These are phyloP conservation scores for Cololabis saira DNA, from an alignment of 2,113 vertebrate species.

Conservation along the genomic window DNA sequence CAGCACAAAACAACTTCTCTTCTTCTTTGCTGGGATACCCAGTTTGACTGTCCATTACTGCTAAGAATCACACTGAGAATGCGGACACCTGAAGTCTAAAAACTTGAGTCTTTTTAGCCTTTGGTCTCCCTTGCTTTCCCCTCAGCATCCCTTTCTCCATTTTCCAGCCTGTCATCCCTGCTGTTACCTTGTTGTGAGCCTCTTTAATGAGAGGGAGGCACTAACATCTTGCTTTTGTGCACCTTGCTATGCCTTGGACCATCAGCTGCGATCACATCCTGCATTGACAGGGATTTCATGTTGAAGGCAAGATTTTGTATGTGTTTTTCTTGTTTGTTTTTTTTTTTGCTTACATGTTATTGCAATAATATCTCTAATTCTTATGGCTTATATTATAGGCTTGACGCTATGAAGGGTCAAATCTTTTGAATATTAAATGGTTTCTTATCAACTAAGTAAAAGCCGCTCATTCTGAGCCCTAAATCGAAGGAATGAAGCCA, in stretches of 20 bases:
- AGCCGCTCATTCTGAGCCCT: constrained; percentile 18
- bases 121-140: constrained; percentile 13
- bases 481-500: background rate
- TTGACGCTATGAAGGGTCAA: constrained; percentile 22
- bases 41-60: constrained; percentile 3
- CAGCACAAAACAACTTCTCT: constrained; percentile 50
- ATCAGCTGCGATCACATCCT: constrained; percentile 2
- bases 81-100: background rate
- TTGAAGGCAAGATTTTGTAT: constrained; percentile 2
- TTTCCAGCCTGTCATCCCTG: constrained; percentile 3
- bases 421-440: constrained; percentile 66
- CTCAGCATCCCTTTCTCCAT: background rate
- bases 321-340: background rate
- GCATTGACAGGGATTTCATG: background rate
- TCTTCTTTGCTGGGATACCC: constrained; percentile 17
- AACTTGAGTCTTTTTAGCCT: constrained; percentile 19
- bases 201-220: constrained; percentile 8
- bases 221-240: constrained; percentile 4
- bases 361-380: constrained; percentile 49
- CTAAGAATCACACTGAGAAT: constrained; percentile 13
- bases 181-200: background rate
- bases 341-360: constrained; percentile 7
- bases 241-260: background rate
- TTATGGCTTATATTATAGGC: constrained; percentile 16
- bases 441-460: constrained; percentile 27